Evolutionary conservation across 2,113 vertebrate species (phyloP), one percentile per base, ranked within the genome.

Genomic region (Oreocharis arfaki): DNA sequence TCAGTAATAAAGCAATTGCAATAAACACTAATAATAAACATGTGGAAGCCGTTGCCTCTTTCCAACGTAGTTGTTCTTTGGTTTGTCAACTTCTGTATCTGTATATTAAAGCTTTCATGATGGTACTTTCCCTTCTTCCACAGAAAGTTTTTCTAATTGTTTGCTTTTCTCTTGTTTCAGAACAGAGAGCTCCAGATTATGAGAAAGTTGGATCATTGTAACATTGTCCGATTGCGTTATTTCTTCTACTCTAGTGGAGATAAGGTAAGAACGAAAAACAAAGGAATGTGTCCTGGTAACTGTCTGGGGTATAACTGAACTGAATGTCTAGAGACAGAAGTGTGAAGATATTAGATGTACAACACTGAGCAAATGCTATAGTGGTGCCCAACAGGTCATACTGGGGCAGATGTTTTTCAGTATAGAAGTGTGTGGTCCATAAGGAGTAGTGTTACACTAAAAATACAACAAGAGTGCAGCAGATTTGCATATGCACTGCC

Each of bases 211-310:
- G 99, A 99, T 98, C 99, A 99, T 96, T 99, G 99, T 98, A 99
- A 99, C 98, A 99, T 99, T 75, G 99, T 99, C 91, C 98, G 99
- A 93, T 99, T 99, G 97, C 99, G 99, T 92, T 99, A 99, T 97
- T 99, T 99, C 98, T 99, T 99, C 98, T 99, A 99, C 98, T 99
- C 99, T 44, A 99, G 99, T 80, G 99, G 99, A 97, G 99, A 99
- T 90, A 99, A 99, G 99, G 99, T 99, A 97, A 97, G 98, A 88
- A 81, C 4, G 1, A 13, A 49, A 18, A 93, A 8, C 59, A 39
- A 41, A 27, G 24, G 44, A 28, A 4, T 83, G 52, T 18, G 2
- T 94, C 12, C 12, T 77, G 16, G 11, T 47, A 65, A 23, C 55
- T 41, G 7, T 46, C 24, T 53, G n/a, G 76, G 27, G 5, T 65